A percentile compares a stretch with the other conserved stretches of the same genome.
Conservation (phyloP, 2,113 vertebrate genomes). For the Chrysochloris asiatica region DNA sequence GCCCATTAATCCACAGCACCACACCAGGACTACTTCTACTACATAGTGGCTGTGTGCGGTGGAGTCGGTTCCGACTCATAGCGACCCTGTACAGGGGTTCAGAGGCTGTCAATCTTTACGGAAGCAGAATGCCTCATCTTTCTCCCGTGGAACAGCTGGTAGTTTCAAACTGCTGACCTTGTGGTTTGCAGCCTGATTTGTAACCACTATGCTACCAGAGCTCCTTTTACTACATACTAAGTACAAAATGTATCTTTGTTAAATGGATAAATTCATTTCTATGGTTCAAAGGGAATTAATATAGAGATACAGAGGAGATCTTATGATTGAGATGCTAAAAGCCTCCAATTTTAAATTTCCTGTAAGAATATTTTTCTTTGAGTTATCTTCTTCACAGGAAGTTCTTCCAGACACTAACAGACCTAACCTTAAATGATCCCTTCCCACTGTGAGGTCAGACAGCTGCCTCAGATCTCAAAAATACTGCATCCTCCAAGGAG, state of each 20-base stretch:
- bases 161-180: not conserved
- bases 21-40: no score
- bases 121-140: not conserved
- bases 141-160: not conserved
- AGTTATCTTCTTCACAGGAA: not conserved
- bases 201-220: not conserved
- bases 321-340: not conserved
- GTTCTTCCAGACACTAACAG: not conserved
- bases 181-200: not conserved
- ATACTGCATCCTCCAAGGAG: not conserved
- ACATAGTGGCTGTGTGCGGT: no score
- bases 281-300: not conserved
- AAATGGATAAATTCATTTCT: not conserved
- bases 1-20: no score
- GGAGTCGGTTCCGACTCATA: no score
- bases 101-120: no score
- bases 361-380: conserved; percentile 20
- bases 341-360: not conserved
- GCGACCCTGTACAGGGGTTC: no score
- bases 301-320: not conserved
- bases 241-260: not conserved
- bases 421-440: not conserved
- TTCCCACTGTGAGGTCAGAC: not conserved
- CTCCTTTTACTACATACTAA: not conserved
- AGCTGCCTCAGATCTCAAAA: not conserved